Base-by-base conservation (phyloP, 2,113 vertebrate genomes). In the Craseonycteris thonglongyai region DNA sequence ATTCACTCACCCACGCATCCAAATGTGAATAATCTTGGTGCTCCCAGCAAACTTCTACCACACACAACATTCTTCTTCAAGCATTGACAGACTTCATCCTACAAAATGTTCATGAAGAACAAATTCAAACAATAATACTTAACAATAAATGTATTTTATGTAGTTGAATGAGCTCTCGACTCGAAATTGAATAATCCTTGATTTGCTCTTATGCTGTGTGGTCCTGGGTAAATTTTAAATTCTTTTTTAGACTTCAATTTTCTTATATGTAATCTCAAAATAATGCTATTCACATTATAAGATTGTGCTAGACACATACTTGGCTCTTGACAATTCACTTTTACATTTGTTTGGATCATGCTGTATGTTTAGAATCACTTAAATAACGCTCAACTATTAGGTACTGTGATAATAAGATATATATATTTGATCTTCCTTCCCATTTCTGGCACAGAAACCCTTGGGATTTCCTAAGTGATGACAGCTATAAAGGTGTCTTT, bases 21-120 rank as follows among this genome's bases (percentile, higher is more conserved):
- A 91, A 97, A 97, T 96, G 94, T 54, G 87, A 97, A 93, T 85
- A 94, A 93, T 95, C 90, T 88, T 81, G 65, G 84, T 63, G 40
- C 54, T 88, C 42, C 84, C 92, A 92, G 93, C 82, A 93, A 94
- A 93, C 89, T 87, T 91, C 54, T 71, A 69, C 63, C 28, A 69
- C 92, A 78, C 14, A 61, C 22, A 88, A 40, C 86, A 59, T 87
- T 68, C n/a, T n/a, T 96, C 82, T 81, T 87, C 69, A 56, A 82
- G 61, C 40, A 59, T 1, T 49, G 68, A 83, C 18, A 66, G 61
- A 42, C 35, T 93, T 19, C 71, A 69, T 80, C 40, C 54, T 51
- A 78, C 24, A 35, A 66, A 51, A 81, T 96, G 58, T 59, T 93
- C 26, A 63, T 40, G 45, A 84, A 84, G 61, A 95, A 84, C 18